Base-by-base conservation (phyloP, 2,113 vertebrate species). In the Crypturellus undulatus region DNA sequence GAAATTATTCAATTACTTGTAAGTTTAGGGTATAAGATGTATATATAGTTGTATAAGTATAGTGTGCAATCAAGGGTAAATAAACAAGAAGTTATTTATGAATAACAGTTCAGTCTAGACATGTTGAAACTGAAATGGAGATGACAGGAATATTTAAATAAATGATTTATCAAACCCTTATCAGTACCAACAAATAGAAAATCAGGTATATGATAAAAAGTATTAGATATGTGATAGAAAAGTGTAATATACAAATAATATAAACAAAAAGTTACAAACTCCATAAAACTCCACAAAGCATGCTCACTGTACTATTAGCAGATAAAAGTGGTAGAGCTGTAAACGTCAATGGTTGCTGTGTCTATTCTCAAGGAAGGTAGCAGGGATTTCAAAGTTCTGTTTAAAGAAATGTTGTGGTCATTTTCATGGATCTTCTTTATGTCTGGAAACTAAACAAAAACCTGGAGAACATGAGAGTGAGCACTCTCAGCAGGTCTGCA, bases 401-500 rank as follows among this genome's bases (percentile, higher is more conserved):
- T 51, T 58, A 72, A 58, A 6, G 12, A 86, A 70, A 83, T 62
- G 14, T 51, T 56, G 16, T 5, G 4, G 22, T 62, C 7, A 51
- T 12, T 73, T 51, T 19, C 12, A 10, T 32, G 0, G 6, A 14
- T 22, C 68, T 80, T 47, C 64, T 30, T 1, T 52, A 64, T 42
- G 9, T 64, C 40, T 79, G 7, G 17, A 58, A 76, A 69, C 34
- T 43, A 59, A 81, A 22, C 30, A 64, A 17, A 42, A 28, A 47
- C 2, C 9, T 56, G 12, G 12, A 47, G 64, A 17, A 14, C 1
- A 3, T 13, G 38, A 75, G 8, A 70, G 38, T 24, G 3, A 9
- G 2, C 1, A 1, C 4, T 36, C 11, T 64, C 42, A 77, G 6
- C 3, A 77, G 47, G 3, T 65, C 56, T 90, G 8, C 1, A 4